Base-by-base conservation (phyloP, 2,888 invertebrate genomes). In the Pollenia griseotomentosa region DNA sequence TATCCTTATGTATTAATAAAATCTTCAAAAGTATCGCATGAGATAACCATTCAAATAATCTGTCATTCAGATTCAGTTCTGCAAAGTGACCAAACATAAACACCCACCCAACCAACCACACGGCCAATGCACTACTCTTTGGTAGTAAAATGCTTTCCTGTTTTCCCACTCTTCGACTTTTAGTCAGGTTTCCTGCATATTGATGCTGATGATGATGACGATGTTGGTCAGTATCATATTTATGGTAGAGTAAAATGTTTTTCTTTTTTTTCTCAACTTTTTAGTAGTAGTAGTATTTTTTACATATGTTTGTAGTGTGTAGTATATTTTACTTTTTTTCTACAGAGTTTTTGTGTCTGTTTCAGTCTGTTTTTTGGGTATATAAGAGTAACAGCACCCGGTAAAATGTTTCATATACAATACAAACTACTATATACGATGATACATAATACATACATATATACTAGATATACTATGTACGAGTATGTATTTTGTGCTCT, bases 11-110 rank as follows among this genome's bases (percentile, higher is more conserved):
- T 1, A 44, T 23, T 75, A 61, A 12, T 48, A 46, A 68, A 51
- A 57, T 16, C 19, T 42, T 33, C 40, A 11, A 23, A 53, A 63
- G 63, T 53, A 68, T 75, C n/a, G 19, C 75, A 82, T 82, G 53
- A 75, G 75, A 82, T 75, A 75, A 68, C 40, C 63, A 83, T 68
- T 77, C 70, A 70, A 6, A 77, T 48, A 71, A 71, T 85, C 57
- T 70, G 73, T 65, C 63, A 79, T 51, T 79, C 23, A 23, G 81
- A 75, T 44, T 73, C 82, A 53, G 42, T 73, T 78, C 19, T 75
- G 78, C 66, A 78, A 48, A 77, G 33, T 77, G 70, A 33, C 77
- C 83, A 53, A 42, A 23, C 59, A 61, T 23, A 23, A 16, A 42
- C 23, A 63, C 8, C 53, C 53, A 40, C 33, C 44, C 53, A 19